Evolutionary conservation across 1,140 invertebrate genomes (phyloP), one percentile per base, ranked within the genome.

Genomic region (Drosophila bifasciata): DNA sequence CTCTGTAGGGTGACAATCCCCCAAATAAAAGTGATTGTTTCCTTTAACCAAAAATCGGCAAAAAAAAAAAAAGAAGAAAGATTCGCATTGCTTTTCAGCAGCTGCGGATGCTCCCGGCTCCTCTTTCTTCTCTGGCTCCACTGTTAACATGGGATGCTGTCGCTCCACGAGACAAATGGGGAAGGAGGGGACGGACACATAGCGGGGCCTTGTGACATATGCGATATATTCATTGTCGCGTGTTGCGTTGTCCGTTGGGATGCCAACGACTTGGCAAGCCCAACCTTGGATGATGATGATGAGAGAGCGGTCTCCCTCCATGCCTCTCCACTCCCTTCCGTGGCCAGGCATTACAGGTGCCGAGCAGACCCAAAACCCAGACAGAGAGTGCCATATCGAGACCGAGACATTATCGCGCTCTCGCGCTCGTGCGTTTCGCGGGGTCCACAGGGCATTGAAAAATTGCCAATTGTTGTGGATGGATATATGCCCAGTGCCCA

Each of bases 211-310:
- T 85, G 81, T 86, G 81, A 86, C 81, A 86, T 88, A 86, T 86
- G 81, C 81, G 81, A 86, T 83, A 86, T 86, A 88, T 86, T 86
- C 81, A 86, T 86, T 86, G 81, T 86, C 81, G 81, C 81, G 81
- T 86, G 81, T 88, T 83, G 74, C 51, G 67, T 49, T 61, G 69
- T 46, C 75, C 59, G 57, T 61, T 36, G 32, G 59, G 68, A 76
- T 80, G 80, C 80, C 80, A 86, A 84, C 80, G 80, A 84, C 80
- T 85, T 86, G 80, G 78, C 62, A 46, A 66, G 41, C 60, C 71
- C 66, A 68, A 62, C 75, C 79, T 88, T 83, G 83, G 83, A 77
- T 86, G 81, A 86, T 66, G 81, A 59, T 49, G 41, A 16, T 41
- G 58, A 46, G 58, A 46, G 39, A 32, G 39, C 51, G 17, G 48